A percentile compares a stretch with the other conserved stretches of the same genome.
Conservation (phyloP, 2,888 invertebrate species). For the Drepanosiphum platanoidis region DNA sequence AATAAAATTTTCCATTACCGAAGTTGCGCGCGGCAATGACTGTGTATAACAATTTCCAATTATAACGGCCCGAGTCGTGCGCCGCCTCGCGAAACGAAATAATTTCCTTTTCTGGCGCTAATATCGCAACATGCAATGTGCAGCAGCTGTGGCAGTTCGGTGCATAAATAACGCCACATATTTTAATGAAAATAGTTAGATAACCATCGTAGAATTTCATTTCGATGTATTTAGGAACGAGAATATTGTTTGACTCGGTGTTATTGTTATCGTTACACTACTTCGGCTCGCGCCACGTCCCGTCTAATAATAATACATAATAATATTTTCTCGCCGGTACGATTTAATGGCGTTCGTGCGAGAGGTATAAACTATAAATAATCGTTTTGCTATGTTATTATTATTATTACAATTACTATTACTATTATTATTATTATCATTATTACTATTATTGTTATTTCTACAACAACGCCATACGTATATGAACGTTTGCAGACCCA, state of each 20-base stretch:
- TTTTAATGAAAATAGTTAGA: conserved; percentile 40
- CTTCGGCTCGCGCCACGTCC: not conserved
- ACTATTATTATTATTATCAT: no score
- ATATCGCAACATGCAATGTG: conserved; percentile 18
- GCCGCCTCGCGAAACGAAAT: conserved; percentile 20
- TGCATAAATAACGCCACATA: conserved; percentile 28
- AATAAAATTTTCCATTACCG: conserved; percentile 17
- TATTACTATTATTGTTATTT: no score
- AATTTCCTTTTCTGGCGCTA: conserved; percentile 20
- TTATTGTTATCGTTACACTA: not conserved
- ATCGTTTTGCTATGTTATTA: no score
- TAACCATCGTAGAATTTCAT: conserved; percentile 20
- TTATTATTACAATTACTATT: no score
- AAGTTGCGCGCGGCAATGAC: conserved; percentile 1
- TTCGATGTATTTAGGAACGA: conserved; percentile 24
- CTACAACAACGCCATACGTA: no score
- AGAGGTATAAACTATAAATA: no score
- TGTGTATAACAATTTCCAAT: conserved; percentile 37
- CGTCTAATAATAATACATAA: not conserved
- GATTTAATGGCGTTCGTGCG: no score
- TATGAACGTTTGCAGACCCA: no score
- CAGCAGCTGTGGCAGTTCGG: conserved; percentile 28
- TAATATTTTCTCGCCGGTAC: no score
- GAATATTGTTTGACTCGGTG: not conserved
- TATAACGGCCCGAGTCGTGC: conserved; percentile 19